A percentile compares a stretch with the other conserved stretches of the same genome.
Conservation (phyloP, 2,888 invertebrate species). For the Chrysolina americana region DNA sequence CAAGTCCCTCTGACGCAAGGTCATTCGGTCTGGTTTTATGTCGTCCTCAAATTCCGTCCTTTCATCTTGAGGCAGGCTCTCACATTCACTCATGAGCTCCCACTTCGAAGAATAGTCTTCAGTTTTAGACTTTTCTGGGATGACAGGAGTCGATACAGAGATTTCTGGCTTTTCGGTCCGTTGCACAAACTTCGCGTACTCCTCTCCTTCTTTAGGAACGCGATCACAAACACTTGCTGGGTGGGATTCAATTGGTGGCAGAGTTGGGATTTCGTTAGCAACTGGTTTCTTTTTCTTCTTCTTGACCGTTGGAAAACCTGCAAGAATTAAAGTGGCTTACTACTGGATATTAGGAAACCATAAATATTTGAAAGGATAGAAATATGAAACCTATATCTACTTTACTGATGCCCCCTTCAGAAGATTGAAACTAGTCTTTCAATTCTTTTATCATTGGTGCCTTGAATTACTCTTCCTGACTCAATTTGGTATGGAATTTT, state of each 20-base stretch:
- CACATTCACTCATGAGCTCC: slow-evolving; percentile 75
- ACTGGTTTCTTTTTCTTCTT: slow-evolving; percentile 79
- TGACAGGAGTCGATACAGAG: slow-evolving; percentile 31
- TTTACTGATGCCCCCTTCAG: too few species aligned
- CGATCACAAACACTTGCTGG: slow-evolving; percentile 73
- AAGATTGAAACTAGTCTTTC: too few species aligned
- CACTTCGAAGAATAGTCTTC: slow-evolving; percentile 71
- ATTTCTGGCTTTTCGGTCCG: slow-evolving; percentile 68
- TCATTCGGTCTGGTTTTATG: slow-evolving; percentile 43
- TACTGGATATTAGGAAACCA: too few species aligned
- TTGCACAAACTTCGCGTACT: slow-evolving; percentile 77
- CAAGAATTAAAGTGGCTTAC: neutral
- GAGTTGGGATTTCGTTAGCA: slow-evolving; percentile 32
- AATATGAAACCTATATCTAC: too few species aligned
- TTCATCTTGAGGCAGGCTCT: slow-evolving; percentile 76
- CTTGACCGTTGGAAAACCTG: slow-evolving; percentile 89
- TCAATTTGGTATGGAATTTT: too few species aligned
- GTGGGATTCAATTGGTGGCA: slow-evolving; percentile 46
- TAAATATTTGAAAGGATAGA: too few species aligned
- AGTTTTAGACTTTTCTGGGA: slow-evolving; percentile 44
- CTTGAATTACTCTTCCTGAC: too few species aligned
- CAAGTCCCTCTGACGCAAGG: slow-evolving; percentile 48
- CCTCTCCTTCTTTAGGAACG: slow-evolving; percentile 80
- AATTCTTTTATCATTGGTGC: too few species aligned
- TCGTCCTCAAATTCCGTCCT: slow-evolving; percentile 33